Evolutionary conservation across 2,888 invertebrate genomes (phyloP).

Genomic region (Noctuana brunneofusca): DNA sequence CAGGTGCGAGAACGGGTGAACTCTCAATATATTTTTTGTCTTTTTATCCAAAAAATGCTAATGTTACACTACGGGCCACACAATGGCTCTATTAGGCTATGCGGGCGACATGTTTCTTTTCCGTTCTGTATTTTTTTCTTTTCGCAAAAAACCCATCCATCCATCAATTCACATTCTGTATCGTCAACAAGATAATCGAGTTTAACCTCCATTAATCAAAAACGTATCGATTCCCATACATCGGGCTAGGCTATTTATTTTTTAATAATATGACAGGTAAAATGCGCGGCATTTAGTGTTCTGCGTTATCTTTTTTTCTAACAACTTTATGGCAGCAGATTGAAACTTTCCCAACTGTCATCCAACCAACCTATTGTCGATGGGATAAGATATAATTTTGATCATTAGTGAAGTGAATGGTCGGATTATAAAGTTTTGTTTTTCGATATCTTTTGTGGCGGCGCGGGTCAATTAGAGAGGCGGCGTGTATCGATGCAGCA

Average conservation of each 20-base stretch:
- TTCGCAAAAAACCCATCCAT: conserved; percentile 49
- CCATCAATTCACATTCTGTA: conserved; percentile 52
- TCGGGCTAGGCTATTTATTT: conserved; percentile 66
- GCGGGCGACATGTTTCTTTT: conserved; percentile 56
- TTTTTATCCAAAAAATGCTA: conserved; percentile 45
- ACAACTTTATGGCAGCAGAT: conserved; percentile 37
- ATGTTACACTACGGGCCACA: conserved; percentile 52
- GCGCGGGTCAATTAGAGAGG: conserved; percentile 81
- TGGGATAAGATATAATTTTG: conserved; percentile 41
- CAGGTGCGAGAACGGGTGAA: conserved; percentile 75
- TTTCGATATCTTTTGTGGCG: conserved; percentile 72
- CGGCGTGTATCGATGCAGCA: conserved; percentile 73
- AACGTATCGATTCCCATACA: conserved; percentile 75
- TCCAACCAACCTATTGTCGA: conserved; percentile 12
- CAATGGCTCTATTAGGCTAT: conserved; percentile 52
- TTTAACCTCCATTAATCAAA: conserved; percentile 74
- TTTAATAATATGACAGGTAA: conserved; percentile 80
- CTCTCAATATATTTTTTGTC: conserved; percentile 9
- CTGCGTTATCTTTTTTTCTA: conserved; percentile 56
- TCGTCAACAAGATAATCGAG: conserved; percentile 74
- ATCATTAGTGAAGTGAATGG: conserved; percentile 5
- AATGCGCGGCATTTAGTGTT: conserved; percentile 80
- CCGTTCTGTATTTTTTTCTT: conserved; percentile 44
- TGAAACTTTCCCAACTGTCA: not conserved
- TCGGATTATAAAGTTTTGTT: conserved; percentile 39